phyloP scores from a whole-genome alignment of 2,888 invertebrate genomes.

The Caenorhabditis zanzibari region DNA sequence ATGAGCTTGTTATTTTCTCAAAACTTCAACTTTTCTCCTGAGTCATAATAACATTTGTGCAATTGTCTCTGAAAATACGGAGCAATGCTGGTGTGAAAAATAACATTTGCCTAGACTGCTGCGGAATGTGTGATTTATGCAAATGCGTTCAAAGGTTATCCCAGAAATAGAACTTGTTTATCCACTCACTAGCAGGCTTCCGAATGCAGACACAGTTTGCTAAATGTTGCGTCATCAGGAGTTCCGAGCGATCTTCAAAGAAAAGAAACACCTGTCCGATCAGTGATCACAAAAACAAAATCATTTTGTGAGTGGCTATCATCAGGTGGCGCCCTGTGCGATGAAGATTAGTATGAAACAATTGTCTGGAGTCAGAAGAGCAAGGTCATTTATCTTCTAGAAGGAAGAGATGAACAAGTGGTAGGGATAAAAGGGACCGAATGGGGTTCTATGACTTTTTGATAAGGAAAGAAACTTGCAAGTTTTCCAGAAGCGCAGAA shows the following conservation, averaged over 20 bases:
- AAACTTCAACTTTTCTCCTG: background rate
- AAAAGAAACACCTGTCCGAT: conserved; percentile 54
- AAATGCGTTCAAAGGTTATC: conserved; percentile 46
- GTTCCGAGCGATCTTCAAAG: conserved; percentile 51
- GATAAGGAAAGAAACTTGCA: conserved; percentile 12
- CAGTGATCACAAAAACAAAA: conserved; percentile 53
- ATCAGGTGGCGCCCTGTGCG: conserved; percentile 18
- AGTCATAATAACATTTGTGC: conserved; percentile 25
- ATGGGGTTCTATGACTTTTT: conserved; percentile 42
- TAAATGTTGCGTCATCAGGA: conserved; percentile 41
- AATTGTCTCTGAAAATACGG: background rate
- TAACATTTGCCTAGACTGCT: conserved; percentile 16
- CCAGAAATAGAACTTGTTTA: conserved; percentile 53
- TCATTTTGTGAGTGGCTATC: conserved; percentile 26
- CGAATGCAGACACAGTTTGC: conserved; percentile 5
- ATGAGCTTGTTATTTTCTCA: conserved; percentile 1
- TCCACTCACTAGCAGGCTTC: background rate
- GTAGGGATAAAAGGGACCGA: conserved; percentile 18
- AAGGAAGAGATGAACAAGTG: conserved; percentile 21
- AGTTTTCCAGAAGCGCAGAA: no score
- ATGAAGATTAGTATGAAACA: conserved; percentile 25
- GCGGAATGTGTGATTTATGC: conserved; percentile 36
- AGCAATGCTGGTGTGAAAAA: background rate
- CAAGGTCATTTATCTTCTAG: conserved; percentile 43
- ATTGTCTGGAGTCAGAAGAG: conserved; percentile 15